phyloP scores from a whole-genome alignment of 2,888 invertebrate genomes.

The Zele albiditarsus region DNA sequence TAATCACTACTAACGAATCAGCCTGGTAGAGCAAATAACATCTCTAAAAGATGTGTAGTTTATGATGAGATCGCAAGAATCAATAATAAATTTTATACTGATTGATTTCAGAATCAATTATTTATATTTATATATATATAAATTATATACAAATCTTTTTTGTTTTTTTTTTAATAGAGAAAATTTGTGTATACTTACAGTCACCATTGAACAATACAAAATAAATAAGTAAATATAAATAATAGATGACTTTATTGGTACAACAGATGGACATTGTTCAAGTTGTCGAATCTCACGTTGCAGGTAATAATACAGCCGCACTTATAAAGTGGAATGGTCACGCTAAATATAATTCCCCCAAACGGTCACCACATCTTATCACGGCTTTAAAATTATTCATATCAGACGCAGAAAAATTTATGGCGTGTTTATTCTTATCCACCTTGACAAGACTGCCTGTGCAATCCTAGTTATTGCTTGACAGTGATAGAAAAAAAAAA shows the following conservation, averaged over 20 bases:
- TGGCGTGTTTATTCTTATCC: slow-evolving; percentile 34
- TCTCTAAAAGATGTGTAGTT: neutral
- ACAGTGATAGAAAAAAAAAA: slow-evolving; percentile 1
- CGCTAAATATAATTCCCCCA: slow-evolving; percentile 29
- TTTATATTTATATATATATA: no score
- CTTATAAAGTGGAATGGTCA: slow-evolving; percentile 5
- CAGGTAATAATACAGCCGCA: neutral
- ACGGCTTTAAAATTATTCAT: slow-evolving; percentile 32
- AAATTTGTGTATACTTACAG: neutral
- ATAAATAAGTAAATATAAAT: neutral
- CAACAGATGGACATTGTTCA: neutral
- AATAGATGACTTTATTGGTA: neutral
- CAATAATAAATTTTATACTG: neutral
- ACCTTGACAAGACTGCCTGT: slow-evolving; percentile 5
- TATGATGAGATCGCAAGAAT: neutral
- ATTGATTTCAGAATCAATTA: neutral
- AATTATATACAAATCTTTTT: no score
- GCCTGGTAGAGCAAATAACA: neutral
- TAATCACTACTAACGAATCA: no score
- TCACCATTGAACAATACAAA: neutral
- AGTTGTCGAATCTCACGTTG: neutral
- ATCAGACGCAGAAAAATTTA: slow-evolving; percentile 34
- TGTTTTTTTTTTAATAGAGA: neutral
- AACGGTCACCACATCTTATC: slow-evolving; percentile 20
- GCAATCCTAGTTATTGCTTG: neutral